Evolutionary conservation across 2,113 vertebrate genomes (phyloP), one percentile per base, ranked within the genome.

Genomic region (Reinhardtius hippoglossoides): DNA sequence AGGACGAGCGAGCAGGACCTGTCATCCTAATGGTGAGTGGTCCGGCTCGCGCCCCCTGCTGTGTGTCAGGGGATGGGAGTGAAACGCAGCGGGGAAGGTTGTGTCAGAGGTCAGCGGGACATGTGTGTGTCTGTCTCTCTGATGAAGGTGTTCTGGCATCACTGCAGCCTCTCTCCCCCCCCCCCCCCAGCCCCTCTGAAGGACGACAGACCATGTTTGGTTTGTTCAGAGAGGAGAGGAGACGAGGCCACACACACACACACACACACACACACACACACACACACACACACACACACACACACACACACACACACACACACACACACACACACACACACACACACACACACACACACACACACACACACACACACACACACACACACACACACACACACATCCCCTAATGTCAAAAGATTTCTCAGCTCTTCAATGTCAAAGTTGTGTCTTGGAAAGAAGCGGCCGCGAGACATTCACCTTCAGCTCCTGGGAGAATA

Each of bases 161-260:
- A 56, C 62, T 81, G 70, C 44, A 1, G 56, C 48, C 77, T 70
- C 31, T 57, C n/a, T n/a, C n/a, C n/a, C 52, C 56, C 69, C 69
- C 77, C 73, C 40, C 55, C 16, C 23, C 58, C 54, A 23, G 10
- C 18, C 18, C 24, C 57, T 64, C 37, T 31, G 31, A 7, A 31
- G 31, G 31, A 86, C 42, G 74, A 72, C 81, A 82, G 78, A 71
- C 83, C 78, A 87, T 87, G 82, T 87, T 90, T 90, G 88, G 85
- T 79, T 76, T 50, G 16, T 5, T 15, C 46, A 13, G 12, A 37
- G 9, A 37, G 35, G 35, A 50, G 46, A 50, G 46, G 15, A 50
- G 46, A 50, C 16, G 46, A 4, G n/a, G n/a, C n/a, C n/a, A n/a
- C n/a, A n/a, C n/a, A n/a, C n/a, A n/a, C n/a, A n/a, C n/a, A n/a